phyloP scores from a whole-genome alignment of 64 coral and sea anemone genomes.

The Porites lutea region DNA sequence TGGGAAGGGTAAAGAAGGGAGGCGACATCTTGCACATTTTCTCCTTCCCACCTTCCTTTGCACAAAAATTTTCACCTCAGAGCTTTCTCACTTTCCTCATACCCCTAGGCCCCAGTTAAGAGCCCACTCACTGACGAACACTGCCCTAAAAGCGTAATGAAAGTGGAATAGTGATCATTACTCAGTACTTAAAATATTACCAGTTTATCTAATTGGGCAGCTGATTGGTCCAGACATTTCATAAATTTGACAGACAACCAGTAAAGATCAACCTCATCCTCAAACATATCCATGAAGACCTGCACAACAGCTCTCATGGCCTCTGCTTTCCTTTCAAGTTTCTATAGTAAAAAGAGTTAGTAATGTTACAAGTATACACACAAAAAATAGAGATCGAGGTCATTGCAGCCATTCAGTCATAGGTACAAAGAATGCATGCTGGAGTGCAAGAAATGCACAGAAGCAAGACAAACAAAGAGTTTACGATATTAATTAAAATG shows the following conservation, averaged over 20 bases:
- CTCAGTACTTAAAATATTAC: not conserved
- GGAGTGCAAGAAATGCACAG: too few species aligned
- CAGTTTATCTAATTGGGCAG: conserved; percentile 55
- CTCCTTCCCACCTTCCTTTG: too few species aligned
- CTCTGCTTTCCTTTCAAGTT: conserved; percentile 42
- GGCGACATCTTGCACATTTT: too few species aligned
- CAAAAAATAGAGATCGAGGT: not conserved
- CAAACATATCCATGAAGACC: conserved; percentile 76
- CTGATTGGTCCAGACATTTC: conserved; percentile 45
- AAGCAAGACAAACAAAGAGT: too few species aligned
- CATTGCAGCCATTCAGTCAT: too few species aligned
- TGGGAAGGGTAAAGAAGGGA: too few species aligned
- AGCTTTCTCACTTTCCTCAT: too few species aligned
- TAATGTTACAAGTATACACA: not conserved
- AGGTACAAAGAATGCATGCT: too few species aligned
- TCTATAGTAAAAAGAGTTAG: not conserved
- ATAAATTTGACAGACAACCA: conserved; percentile 74
- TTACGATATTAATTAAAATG: too few species aligned
- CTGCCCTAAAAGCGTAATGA: not conserved
- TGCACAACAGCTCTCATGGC: conserved; percentile 42
- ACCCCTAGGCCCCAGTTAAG: too few species aligned
- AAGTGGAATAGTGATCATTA: not conserved
- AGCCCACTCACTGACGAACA: not conserved
- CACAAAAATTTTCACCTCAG: too few species aligned
- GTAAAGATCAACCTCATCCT: conserved; percentile 71